Base-by-base conservation (phyloP, 2,888 invertebrate genomes). In the Drosophila rellima region DNA sequence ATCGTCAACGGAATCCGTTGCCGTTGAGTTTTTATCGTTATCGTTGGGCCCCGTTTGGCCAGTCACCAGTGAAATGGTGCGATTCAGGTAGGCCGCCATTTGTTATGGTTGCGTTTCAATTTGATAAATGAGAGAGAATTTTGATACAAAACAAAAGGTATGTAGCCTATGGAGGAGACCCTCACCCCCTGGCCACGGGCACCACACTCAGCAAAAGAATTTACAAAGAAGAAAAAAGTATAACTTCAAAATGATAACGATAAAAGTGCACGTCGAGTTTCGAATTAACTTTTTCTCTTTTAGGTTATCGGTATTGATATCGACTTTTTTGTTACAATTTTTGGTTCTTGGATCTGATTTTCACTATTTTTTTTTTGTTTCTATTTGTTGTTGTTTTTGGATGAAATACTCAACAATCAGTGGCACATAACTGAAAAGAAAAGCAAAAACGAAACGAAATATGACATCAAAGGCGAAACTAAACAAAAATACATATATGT, bases 71-170 rank as follows among this genome's bases (percentile, higher is more conserved):
- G 97, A 97, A 92, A 97, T 94, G 83, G 97, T 95, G 93, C 97
- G 97, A 94, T 97, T 97, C 94, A 97, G 95, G 94, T 96, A 97
- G 92, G 97, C 97, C 94, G 97, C 97, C 97, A 97, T 97, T 44
- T 54, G 17, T 47, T 29, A 29, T 59, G 56, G 20, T 68, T 61
- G 56, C 52, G 55, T 61, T 55, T 11, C 33, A 37, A 20, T 55
- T 60, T 47, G 45, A 50, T 51, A 44, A 70, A 64, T 67, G 63
- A 87, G 69, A 83, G 72, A 87, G 78, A 80, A 83, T 87, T 89
- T 87, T 81, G 79, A 83, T 83, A 83, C 83, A 83, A 83, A 84
- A 89, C 89, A 83, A 83, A 83, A 89, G 89, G 82, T 87, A 80
- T 84, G 85, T 81, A 85, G 85, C 73, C 73, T 74, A 70, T 59